These are phyloP conservation scores for Clarias batrachus DNA, from an alignment of 2,113 vertebrate genomes.

Conservation along the genomic window DNA sequence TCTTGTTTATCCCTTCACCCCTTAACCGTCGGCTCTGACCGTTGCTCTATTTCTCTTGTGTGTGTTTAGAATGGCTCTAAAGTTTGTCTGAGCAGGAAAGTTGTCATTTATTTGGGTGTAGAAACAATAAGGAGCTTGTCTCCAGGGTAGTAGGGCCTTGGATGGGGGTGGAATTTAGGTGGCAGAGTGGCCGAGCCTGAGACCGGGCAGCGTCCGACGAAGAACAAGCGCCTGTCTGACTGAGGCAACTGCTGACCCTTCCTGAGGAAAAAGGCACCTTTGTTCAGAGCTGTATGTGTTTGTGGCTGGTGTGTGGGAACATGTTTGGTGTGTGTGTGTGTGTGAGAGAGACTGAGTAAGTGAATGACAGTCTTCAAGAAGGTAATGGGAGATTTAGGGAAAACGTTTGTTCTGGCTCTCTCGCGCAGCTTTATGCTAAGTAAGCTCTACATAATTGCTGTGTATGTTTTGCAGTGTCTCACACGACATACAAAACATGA, in stretches of 20 bases:
- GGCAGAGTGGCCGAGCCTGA: constrained; percentile 65
- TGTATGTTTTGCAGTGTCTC: constrained; percentile 1
- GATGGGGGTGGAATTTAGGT: constrained; percentile 47
- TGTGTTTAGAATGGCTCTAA: constrained; percentile 65
- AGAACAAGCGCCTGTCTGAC: constrained; percentile 80
- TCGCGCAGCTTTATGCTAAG: not conserved
- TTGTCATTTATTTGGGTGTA: constrained; percentile 76
- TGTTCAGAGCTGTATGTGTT: constrained; percentile 75
- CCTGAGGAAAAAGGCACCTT: constrained; percentile 80
- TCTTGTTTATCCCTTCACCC: constrained; percentile 1
- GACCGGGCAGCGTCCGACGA: constrained; percentile 75
- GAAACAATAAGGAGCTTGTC: constrained; percentile 80
- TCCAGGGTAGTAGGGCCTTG: constrained; percentile 65
- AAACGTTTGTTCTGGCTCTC: not conserved
- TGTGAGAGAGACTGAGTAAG: not conserved
- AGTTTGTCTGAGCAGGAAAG: constrained; percentile 72
- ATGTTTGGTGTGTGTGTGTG: not conserved
- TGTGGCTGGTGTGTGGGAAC: constrained; percentile 56
- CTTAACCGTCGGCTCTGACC: constrained; percentile 10
- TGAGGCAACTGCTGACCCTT: constrained; percentile 79
- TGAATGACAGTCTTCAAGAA: constrained; percentile 19
- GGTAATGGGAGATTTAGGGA: not conserved
- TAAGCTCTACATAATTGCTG: not conserved
- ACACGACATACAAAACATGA: not conserved
- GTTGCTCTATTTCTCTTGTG: constrained; percentile 37